A percentile compares a stretch with the other conserved stretches of the same genome.
Conservation (phyloP, 2,888 invertebrate species). For the Volucella bombylans region DNA sequence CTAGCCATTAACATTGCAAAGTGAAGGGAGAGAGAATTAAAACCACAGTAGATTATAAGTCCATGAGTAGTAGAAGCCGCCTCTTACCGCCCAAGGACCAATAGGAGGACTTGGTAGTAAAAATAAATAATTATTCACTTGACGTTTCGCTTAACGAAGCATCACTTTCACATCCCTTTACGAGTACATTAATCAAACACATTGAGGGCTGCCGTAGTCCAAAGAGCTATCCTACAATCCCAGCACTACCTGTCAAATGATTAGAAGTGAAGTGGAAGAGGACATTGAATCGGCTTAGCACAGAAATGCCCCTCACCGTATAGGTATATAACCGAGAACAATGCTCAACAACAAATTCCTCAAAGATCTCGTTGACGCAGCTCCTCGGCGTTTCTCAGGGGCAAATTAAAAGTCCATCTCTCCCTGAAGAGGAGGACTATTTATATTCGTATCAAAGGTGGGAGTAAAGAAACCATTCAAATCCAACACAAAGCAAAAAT, state of each 20-base stretch:
- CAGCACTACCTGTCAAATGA: conserved; percentile 22
- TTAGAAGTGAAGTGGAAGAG: conserved; percentile 47
- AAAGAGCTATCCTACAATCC: not conserved
- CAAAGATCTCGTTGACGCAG: conserved; percentile 32
- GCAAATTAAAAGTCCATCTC: conserved; percentile 44
- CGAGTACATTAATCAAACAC: conserved; percentile 64
- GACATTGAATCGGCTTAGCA: conserved; percentile 49
- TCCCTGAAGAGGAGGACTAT: not conserved
- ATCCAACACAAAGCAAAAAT: conserved; percentile 31
- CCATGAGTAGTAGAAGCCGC: too few species aligned
- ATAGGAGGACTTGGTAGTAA: conserved; percentile 14
- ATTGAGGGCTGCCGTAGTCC: conserved; percentile 15
- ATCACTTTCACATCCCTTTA: conserved; percentile 58
- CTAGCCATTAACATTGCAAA: not conserved
- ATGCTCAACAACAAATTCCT: conserved; percentile 6
- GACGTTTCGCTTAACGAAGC: conserved; percentile 67
- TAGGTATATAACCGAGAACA: conserved; percentile 9
- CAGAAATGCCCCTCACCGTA: conserved; percentile 21
- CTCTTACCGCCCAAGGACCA: not conserved
- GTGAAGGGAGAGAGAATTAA: not conserved
- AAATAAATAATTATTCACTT: conserved; percentile 66
- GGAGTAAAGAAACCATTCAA: conserved; percentile 39
- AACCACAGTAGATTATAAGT: too few species aligned
- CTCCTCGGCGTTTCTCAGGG: not conserved
- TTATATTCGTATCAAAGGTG: not conserved